Percentiles rank a stretch among this genome's conserved stretches.
These are phyloP conservation scores for Steromphala cineraria DNA, from an alignment of 2,888 invertebrate species.

Conservation along the genomic window DNA sequence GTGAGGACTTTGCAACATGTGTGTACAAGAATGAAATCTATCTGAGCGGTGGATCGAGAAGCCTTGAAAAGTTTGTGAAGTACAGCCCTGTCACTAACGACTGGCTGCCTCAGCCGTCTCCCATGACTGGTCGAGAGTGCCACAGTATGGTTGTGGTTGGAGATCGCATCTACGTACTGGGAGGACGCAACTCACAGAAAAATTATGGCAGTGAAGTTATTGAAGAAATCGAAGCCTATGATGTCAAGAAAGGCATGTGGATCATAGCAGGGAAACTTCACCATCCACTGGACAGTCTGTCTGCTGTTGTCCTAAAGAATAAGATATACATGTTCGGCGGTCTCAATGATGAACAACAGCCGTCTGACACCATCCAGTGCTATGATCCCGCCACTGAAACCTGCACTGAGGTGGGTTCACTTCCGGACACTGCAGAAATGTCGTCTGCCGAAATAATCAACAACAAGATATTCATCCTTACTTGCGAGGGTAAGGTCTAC, in stretches of 20 bases:
- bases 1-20: constrained; percentile 27
- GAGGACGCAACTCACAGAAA: constrained; percentile 7
- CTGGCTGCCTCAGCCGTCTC: constrained; percentile 20
- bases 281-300: constrained; percentile 22
- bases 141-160: constrained; percentile 32
- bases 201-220: background rate
- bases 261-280: constrained; percentile 14
- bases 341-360: background rate
- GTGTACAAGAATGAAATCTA: constrained; percentile 27
- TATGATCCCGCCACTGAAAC: constrained; percentile 12
- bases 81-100: constrained; percentile 27
- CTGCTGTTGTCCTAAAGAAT: constrained; percentile 18
- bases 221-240: constrained; percentile 20
- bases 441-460: constrained; percentile 18
- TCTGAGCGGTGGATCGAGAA: constrained; percentile 32
- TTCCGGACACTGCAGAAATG: constrained; percentile 2
- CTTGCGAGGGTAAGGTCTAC: constrained; percentile 13
- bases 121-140: constrained; percentile 16
- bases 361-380: constrained; percentile 6
- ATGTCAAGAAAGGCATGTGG: constrained; percentile 19
- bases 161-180: constrained; percentile 25
- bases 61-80: constrained; percentile 14
- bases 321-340: constrained; percentile 27
- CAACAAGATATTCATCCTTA: constrained; percentile 18
- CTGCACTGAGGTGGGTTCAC: background rate